A percentile compares a stretch with the other conserved stretches of the same genome.
phyloP scores from a whole-genome alignment of 2,797 vertebrate genomes.

The Labeo calbasu region DNA sequence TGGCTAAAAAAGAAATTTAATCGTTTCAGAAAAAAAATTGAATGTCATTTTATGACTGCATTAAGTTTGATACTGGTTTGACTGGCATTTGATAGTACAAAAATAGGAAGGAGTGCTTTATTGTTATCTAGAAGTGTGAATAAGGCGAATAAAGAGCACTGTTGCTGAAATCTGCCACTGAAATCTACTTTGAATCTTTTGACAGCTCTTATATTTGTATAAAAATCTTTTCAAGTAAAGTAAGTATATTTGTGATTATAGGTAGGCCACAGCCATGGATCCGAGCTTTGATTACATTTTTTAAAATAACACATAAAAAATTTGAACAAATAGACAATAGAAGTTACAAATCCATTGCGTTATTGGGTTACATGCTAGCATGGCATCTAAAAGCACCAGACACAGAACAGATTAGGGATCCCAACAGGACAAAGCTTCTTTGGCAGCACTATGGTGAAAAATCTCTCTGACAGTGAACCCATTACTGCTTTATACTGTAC shows the following conservation, averaged over 20 bases:
- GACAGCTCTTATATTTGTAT: neutral
- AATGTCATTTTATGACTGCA: neutral
- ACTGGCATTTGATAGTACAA: neutral
- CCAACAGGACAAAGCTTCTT: slow-evolving; percentile 20
- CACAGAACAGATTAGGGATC: slow-evolving; percentile 2
- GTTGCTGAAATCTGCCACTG: neutral
- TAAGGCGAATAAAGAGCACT: neutral
- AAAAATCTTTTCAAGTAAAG: neutral
- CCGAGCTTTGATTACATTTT: neutral
- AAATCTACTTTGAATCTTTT: neutral
- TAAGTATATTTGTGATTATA: neutral
- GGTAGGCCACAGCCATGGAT: neutral
- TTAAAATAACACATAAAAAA: neutral
- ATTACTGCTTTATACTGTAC: slow-evolving; percentile 36
- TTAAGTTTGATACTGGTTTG: neutral
- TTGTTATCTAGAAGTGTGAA: neutral
- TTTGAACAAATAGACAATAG: neutral
- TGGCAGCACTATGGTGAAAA: neutral
- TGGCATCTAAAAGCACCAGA: slow-evolving; percentile 7
- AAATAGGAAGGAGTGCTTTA: neutral
- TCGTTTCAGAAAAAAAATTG: neutral
- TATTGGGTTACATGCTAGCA: neutral
- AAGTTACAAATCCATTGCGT: neutral
- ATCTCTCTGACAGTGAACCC: slow-evolving; percentile 14
- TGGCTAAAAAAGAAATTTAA: neutral